These are phyloP conservation scores for Circaetus cinerascens DNA, from an alignment of 2,113 vertebrate species.

Conservation along the genomic window DNA sequence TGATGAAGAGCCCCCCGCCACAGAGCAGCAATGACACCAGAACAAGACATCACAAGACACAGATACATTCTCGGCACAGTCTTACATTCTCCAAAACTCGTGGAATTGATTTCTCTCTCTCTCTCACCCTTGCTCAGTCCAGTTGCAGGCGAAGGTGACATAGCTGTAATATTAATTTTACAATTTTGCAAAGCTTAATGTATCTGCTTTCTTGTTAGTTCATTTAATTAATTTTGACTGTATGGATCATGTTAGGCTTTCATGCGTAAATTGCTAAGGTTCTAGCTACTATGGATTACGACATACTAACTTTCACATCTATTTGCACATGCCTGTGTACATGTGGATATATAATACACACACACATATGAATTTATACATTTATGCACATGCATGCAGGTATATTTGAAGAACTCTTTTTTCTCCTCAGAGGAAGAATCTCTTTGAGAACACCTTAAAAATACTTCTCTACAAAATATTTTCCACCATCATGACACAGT, in stretches of 20 bases:
- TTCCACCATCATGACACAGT: background rate
- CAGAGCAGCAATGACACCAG: slow-evolving; percentile 57
- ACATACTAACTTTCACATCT: background rate
- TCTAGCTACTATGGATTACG: background rate
- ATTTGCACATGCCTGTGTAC: background rate
- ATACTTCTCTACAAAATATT: background rate
- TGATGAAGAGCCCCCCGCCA: slow-evolving; percentile 12
- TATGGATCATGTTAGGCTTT: slow-evolving; percentile 52
- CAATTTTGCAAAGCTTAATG: slow-evolving; percentile 76
- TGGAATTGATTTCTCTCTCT: slow-evolving; percentile 81
- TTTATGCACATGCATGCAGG: background rate
- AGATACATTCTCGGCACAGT: slow-evolving; percentile 52
- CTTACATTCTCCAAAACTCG: slow-evolving; percentile 86
- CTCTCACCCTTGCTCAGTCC: slow-evolving; percentile 84
- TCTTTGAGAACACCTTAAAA: background rate
- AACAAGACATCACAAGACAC: slow-evolving; percentile 74
- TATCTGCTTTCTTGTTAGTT: slow-evolving; percentile 60
- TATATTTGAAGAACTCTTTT: background rate
- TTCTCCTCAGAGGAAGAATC: background rate
- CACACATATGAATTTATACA: background rate
- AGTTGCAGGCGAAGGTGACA: slow-evolving; percentile 82
- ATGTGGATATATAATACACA: background rate
- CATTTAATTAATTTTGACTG: slow-evolving; percentile 45
- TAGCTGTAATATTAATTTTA: slow-evolving; percentile 83
- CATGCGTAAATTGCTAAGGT: slow-evolving; percentile 45